Evolutionary conservation across 2,888 invertebrate genomes (phyloP), one percentile per base, ranked within the genome.

Genomic region (Spodoptera picta): DNA sequence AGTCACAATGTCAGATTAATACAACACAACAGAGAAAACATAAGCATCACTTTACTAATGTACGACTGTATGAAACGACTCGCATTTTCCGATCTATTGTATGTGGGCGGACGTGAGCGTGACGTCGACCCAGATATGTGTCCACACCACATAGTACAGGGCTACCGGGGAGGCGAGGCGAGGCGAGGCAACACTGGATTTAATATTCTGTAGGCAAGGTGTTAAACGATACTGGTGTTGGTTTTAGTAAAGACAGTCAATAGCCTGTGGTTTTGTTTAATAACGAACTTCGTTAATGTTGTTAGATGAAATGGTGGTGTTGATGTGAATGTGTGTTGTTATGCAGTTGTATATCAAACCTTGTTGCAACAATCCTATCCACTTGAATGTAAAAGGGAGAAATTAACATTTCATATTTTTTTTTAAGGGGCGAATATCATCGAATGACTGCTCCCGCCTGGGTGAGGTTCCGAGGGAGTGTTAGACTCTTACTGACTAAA

Each of bases 31-130:
- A 46, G 10, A 47, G 43, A 31, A 50, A 36, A 45, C 31, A 60
- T 51, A 57, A n/a, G 61, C 23, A 51, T 66, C 62, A 58, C 59
- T 73, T 72, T 57, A 66, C 64, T 70, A 69, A 73, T 65, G 60
- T 65, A 69, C 42, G 60, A 55, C 58, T 67, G 61, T 67, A 66
- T 67, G 70, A 66, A 77, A 57, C 44, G 73, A 75, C 75, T 73
- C 72, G 73, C 77, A 79, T 82, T 81, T 79, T 75, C 82, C 77
- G 73, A 82, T 79, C 73, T 71, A 81, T 81, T 81, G 82, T 81
- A 36, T 36, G 61, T n/a, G 24, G 6, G 64, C 57, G 56, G 77
- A 71, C 69, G 55, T 55, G 60, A 69, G 66, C 70, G 65, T 70
- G 61, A 68, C 62, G 68, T 50, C 70, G 82, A 69, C 82, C 81